Evolutionary conservation across 2,113 vertebrate genomes (phyloP).

Genomic region (Hylia prasina): DNA sequence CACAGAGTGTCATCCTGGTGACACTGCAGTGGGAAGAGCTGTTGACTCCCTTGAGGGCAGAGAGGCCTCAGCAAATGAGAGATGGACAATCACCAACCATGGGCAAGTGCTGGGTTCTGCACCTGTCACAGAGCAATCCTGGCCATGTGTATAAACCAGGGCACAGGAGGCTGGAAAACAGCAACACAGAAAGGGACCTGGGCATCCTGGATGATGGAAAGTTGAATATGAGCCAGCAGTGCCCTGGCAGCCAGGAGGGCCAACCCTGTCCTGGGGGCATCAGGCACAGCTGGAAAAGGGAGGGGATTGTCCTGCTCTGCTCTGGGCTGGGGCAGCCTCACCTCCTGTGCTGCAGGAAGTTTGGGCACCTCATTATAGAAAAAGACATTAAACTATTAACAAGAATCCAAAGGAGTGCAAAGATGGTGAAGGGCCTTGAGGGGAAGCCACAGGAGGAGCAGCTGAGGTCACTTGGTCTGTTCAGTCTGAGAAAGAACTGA

Average conservation of each 20-base stretch:
- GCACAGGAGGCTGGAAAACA: background rate
- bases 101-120: background rate
- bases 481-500: background rate
- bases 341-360: fast-evolving
- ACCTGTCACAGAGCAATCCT: background rate
- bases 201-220: fast-evolving
- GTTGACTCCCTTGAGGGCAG: background rate
- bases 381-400: background rate
- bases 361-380: background rate
- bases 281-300: fast-evolving
- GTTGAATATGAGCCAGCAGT: background rate
- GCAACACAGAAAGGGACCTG: background rate
- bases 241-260: background rate
- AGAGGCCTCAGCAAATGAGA: background rate
- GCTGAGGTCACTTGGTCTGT: background rate
- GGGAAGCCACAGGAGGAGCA: fast-evolving
- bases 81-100: background rate
- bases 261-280: fast-evolving
- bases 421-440: background rate
- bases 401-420: background rate
- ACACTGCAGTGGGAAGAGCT: background rate
- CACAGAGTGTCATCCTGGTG: background rate
- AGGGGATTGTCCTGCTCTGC: background rate
- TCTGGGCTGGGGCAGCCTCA: background rate
- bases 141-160: background rate